Evolutionary conservation across 92 coral and sea anemone species (phyloP).

Genomic region (Zoanthus sansibaricus): DNA sequence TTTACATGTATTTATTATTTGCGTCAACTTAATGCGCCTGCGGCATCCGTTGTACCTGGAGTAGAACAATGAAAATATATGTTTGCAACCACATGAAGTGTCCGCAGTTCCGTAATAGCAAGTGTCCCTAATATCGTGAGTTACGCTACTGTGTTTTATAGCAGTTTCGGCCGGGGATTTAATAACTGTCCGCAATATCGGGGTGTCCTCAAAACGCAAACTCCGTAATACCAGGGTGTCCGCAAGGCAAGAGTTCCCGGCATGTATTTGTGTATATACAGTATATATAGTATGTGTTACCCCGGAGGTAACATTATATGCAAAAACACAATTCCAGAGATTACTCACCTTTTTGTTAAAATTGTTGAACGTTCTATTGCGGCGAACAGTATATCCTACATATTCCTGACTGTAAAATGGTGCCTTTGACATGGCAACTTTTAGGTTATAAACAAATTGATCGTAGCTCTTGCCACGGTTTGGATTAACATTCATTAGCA

Average conservation of each 20-base stretch:
- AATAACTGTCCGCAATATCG: too few species aligned
- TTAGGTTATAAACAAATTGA: slow-evolving; percentile 65
- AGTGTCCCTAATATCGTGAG: too few species aligned
- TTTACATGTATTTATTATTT: too few species aligned
- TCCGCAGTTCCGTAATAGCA: too few species aligned
- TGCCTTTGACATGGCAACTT: slow-evolving; percentile 68
- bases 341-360: slow-evolving; percentile 59
- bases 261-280: background rate
- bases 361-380: slow-evolving; percentile 23
- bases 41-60: too few species aligned
- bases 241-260: background rate
- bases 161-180: too few species aligned
- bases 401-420: slow-evolving; percentile 76
- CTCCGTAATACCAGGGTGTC: background rate
- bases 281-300: too few species aligned
- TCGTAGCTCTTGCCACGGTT: slow-evolving; percentile 56
- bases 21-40: too few species aligned
- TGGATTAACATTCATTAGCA: slow-evolving; percentile 63
- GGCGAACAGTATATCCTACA: slow-evolving; percentile 19
- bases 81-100: too few species aligned
- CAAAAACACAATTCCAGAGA: background rate
- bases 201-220: background rate
- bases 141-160: too few species aligned
- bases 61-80: too few species aligned
- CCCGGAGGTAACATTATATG: too few species aligned